A percentile compares a stretch with the other conserved stretches of the same genome.
Conservation (phyloP, 2,888 invertebrate genomes). For the Bembecia ichneumoniformis region DNA sequence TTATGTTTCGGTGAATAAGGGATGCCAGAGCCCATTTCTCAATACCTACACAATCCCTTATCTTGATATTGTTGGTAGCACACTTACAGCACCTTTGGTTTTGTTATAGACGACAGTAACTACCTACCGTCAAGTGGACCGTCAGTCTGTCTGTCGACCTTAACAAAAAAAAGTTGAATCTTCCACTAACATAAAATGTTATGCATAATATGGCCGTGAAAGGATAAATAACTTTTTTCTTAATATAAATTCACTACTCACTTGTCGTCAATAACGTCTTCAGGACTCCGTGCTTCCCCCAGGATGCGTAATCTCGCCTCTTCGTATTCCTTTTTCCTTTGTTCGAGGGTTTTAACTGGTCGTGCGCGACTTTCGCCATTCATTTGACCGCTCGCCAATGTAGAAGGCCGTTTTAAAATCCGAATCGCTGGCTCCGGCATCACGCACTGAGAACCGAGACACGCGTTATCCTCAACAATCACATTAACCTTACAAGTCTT, state of each 20-base stretch:
- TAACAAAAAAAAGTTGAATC: too few species aligned
- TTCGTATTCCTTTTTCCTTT: slow-evolving; percentile 95
- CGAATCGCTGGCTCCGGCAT: slow-evolving; percentile 87
- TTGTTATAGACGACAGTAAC: too few species aligned
- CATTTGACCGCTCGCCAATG: slow-evolving; percentile 75
- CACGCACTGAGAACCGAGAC: slow-evolving; percentile 78
- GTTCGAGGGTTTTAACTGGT: slow-evolving; percentile 87
- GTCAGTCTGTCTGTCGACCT: too few species aligned
- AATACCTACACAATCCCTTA: too few species aligned
- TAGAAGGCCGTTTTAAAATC: slow-evolving; percentile 79
- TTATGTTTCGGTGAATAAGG: too few species aligned
- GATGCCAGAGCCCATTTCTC: too few species aligned
- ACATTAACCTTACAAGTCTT: slow-evolving; percentile 78
- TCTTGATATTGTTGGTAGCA: too few species aligned
- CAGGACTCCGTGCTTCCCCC: slow-evolving; percentile 87
- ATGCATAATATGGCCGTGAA: not conserved
- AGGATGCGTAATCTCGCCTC: slow-evolving; percentile 91
- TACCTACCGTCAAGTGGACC: too few species aligned
- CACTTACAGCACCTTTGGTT: too few species aligned
- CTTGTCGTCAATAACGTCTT: slow-evolving; percentile 79
- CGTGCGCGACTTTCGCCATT: slow-evolving; percentile 72
- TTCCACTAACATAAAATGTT: too few species aligned
- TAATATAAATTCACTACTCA: slow-evolving; percentile 27
- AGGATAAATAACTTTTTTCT: not conserved
- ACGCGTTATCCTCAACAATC: slow-evolving; percentile 80